Base-by-base conservation (phyloP, 2,113 vertebrate species). In the Poeciliopsis prolifica region DNA sequence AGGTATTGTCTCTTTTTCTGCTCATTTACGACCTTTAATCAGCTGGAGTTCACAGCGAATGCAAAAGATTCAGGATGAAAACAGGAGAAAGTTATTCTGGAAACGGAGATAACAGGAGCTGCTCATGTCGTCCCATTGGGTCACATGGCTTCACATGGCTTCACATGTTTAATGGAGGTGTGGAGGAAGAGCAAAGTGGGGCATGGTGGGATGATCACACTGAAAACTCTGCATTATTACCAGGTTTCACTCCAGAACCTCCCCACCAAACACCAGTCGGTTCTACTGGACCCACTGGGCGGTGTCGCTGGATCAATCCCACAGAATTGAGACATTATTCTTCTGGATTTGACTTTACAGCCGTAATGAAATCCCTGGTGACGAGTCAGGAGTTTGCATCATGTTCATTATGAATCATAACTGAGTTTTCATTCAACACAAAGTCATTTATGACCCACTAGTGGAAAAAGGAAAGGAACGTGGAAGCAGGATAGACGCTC, bases 1-100 rank as follows among this genome's bases (percentile, higher is more conserved):
- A 92, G 91, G 91, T 92, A 91, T 82, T 75, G 75, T 77, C 82
- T 87, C 81, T 86, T 64, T 11, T 1, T 12, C 10, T 76, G 22
- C 70, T 74, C 2, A 29, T 44, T 61, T 0, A 31, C 37, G 35
- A 13, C 54, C 9, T 22, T 29, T 17, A 19, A 19, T 70, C n/a
- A 2, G 19, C 61, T 54, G 14, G 0, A 68, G 35, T 37, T 37
- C 35, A 37, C 35, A 12, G 30, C 2, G 11, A 64, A 30, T 33
- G 35, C 6, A 29, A 64, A 33, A 73, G 70, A 5, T 60, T 2
- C 22, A 29, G 48, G 62, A 13, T 44, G 5, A 58, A 68, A 12
- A 24, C 60, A n/a, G 2, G 7, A n/a, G 17, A 58, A 58, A 58
- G 51, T 58, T 9, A 58, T 58, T 42, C 2, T 37, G 35, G 35